phyloP scores from a whole-genome alignment of 2,888 invertebrate genomes.

The Panorpa germanica region DNA sequence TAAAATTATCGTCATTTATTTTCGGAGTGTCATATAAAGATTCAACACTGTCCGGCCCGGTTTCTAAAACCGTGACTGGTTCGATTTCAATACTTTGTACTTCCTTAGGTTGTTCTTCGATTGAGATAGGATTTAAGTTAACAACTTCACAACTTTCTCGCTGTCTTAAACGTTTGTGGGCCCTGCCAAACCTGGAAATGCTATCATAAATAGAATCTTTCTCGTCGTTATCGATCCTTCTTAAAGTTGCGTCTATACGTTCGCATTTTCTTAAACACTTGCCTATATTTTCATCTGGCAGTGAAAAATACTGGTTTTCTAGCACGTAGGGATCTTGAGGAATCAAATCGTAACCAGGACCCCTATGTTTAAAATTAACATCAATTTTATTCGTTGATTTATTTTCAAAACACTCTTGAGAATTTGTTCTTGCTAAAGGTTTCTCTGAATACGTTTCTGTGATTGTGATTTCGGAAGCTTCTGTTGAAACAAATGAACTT shows the following conservation, averaged over 20 bases:
- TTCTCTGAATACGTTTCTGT: too few relatives aligned
- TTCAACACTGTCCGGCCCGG: constrained; percentile 6
- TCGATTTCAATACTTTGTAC: constrained; percentile 20
- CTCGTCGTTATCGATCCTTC: not conserved
- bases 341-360: too few relatives aligned
- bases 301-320: constrained; percentile 50
- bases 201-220: constrained; percentile 20
- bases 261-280: constrained; percentile 51
- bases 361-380: too few relatives aligned
- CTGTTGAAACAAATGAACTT: constrained; percentile 14
- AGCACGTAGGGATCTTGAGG: too few relatives aligned
- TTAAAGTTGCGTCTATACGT: constrained; percentile 46
- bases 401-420: too few relatives aligned
- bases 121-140: constrained; percentile 9
- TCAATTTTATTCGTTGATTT: too few relatives aligned
- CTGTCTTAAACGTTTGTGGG: constrained; percentile 21
- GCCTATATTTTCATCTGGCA: constrained; percentile 50
- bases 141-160: constrained; percentile 14
- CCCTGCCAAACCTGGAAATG: constrained; percentile 21
- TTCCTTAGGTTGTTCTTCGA: constrained; percentile 17
- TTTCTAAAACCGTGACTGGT: too few relatives aligned
- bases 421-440: too few relatives aligned
- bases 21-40: not conserved
- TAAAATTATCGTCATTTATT: not conserved
- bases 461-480: constrained; percentile 10